Evolutionary conservation across 2,113 vertebrate genomes (phyloP), one percentile per base, ranked within the genome.

Genomic region (Charadrius vociferus): DNA sequence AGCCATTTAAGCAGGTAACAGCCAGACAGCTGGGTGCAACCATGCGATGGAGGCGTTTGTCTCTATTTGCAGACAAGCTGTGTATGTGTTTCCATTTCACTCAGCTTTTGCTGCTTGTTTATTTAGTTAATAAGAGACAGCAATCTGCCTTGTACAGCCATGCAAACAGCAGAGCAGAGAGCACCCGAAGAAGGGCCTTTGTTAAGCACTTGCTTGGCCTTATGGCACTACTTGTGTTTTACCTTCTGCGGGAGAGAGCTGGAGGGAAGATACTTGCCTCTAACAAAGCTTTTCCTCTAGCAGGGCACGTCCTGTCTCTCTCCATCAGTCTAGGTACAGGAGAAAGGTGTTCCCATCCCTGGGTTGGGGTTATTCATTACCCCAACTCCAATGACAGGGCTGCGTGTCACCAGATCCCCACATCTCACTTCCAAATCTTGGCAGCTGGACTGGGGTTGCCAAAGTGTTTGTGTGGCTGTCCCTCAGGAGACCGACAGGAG

Each of bases 31-130:
- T 96, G 96, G 92, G 90, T 90, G 93, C 96, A 96, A 39, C 93
- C 86, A 94, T 71, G 94, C 36, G 52, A 23, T n/a, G 67, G 67
- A 87, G 75, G 49, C 10, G 18, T 96, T 93, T 90, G 87, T 90
- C 95, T 97, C 92, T 94, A 86, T 96, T 96, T 97, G 93, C 93
- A 93, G 93, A 79, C 77, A 94, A 96, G 93, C 92, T 86, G 90
- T 88, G 86, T 74, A 11, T 83, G 67, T 90, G 85, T 86, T 97
- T 95, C 92, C 68, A 19, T 95, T 94, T 75, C 23, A 8, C 90
- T 92, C 90, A 96, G 94, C 90, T 96, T 97, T 95, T 86, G 90
- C 82, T 95, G 85, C 87, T 92, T 94, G 94, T 96, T 96, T 96
- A 88, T 96, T 93, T 79, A 88, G 94, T 90, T 97, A 93, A 96